phyloP scores from a whole-genome alignment of 1,140 invertebrate species.

The Drosophila lacertosa region DNA sequence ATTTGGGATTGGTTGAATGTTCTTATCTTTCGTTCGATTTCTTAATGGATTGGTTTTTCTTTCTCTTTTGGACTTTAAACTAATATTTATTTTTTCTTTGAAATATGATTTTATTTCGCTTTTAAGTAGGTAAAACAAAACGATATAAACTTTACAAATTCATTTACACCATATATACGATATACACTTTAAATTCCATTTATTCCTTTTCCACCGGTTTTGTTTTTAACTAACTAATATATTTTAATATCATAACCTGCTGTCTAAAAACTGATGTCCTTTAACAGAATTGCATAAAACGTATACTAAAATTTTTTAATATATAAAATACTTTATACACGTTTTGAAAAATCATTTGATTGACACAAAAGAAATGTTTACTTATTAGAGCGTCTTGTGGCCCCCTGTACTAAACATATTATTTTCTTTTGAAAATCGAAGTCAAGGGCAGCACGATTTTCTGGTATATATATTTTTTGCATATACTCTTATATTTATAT shows the following conservation, averaged over 20 bases:
- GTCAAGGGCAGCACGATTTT: conserved; percentile 60
- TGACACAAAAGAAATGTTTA: neutral
- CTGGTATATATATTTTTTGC: conserved; percentile 13
- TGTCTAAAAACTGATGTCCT: neutral
- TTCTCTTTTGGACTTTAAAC: conserved; percentile 25
- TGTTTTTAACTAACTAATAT: neutral
- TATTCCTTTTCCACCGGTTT: conserved; percentile 29
- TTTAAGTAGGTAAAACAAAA: conserved; percentile 4
- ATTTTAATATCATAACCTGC: neutral
- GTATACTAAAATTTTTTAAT: no score
- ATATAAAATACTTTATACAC: no score
- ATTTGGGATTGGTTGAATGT: conserved; percentile 50
- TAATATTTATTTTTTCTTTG: conserved; percentile 16
- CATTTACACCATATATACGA: conserved; percentile 10
- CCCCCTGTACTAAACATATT: neutral
- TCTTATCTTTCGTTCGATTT: conserved; percentile 51
- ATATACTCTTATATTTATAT: neutral
- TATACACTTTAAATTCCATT: conserved; percentile 13
- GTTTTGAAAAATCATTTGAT: conserved; percentile 29
- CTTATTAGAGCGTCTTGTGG: neutral
- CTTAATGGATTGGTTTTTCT: conserved; percentile 42
- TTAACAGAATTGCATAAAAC: no score
- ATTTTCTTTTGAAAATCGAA: conserved; percentile 31
- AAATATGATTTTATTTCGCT: conserved; percentile 25
- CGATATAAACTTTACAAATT: conserved; percentile 1